These are phyloP conservation scores for Syngnathus rostellatus DNA, from an alignment of 2,797 vertebrate species.

Conservation along the genomic window DNA sequence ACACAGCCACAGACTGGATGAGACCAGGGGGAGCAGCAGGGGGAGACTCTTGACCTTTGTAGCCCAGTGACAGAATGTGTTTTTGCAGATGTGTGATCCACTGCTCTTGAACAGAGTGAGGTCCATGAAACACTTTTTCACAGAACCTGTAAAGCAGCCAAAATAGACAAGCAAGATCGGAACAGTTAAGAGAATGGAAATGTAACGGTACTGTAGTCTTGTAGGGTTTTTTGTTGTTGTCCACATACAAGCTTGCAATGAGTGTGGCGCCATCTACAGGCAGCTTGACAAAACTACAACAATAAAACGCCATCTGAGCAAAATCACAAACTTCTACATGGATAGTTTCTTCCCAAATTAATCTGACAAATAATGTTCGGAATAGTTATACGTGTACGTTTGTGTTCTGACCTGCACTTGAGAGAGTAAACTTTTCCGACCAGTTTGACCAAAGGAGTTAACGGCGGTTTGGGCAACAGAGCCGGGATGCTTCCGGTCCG, in stretches of 20 bases:
- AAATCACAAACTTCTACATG: not conserved
- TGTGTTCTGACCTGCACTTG: conserved; percentile 80
- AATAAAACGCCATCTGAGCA: not conserved
- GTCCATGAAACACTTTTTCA: conserved; percentile 87
- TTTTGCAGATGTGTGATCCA: conserved; percentile 91
- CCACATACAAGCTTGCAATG: not conserved
- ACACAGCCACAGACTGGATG: conserved; percentile 51
- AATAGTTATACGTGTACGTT: too few relatives aligned
- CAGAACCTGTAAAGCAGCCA: conserved; percentile 75
- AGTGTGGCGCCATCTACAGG: conserved; percentile 1
- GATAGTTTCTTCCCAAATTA: not conserved
- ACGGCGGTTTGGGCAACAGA: conserved; percentile 83
- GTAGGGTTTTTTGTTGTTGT: not conserved
- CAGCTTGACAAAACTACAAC: not conserved
- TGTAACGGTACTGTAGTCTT: not conserved
- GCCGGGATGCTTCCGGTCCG: conserved; percentile 83
- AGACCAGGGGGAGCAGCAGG: conserved; percentile 43
- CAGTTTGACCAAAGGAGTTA: conserved; percentile 84
- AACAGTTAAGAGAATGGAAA: not conserved
- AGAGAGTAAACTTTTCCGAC: conserved; percentile 92
- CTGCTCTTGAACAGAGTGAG: conserved; percentile 86
- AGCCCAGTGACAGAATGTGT: conserved; percentile 89
- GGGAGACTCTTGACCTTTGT: conserved; percentile 74
- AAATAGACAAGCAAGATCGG: conserved; percentile 7
- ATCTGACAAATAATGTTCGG: not conserved